These are phyloP conservation scores for Anseranas semipalmata DNA, from an alignment of 2,113 vertebrate genomes.

Conservation along the genomic window DNA sequence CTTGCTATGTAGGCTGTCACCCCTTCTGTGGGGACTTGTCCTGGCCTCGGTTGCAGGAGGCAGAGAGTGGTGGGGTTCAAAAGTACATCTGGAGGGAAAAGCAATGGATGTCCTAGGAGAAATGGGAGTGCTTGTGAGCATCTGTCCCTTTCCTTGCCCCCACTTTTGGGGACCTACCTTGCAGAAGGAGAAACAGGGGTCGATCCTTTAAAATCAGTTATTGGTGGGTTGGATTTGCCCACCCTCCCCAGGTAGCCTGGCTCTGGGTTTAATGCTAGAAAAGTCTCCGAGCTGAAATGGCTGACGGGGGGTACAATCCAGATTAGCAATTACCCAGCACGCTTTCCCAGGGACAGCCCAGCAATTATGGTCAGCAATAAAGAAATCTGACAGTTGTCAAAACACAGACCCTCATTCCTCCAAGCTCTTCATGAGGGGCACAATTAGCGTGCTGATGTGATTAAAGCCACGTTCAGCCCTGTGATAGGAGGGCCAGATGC, in stretches of 20 bases:
- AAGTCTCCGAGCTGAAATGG: neutral
- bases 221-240: neutral
- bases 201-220: neutral
- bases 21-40: neutral
- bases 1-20: neutral
- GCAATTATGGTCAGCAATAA: slow-evolving; percentile 67
- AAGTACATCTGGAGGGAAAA: neutral
- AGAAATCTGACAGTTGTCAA: slow-evolving; percentile 62
- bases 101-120: neutral
- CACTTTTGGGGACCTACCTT: neutral
- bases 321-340: slow-evolving; percentile 60
- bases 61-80: neutral
- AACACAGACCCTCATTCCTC: slow-evolving; percentile 62
- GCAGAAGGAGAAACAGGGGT: neutral
- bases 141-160: neutral
- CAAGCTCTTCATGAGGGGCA: slow-evolving; percentile 68
- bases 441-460: slow-evolving; percentile 73
- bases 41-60: neutral
- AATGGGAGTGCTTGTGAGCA: neutral
- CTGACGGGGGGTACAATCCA: slow-evolving; percentile 24
- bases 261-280: neutral
- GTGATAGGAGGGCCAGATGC: slow-evolving; percentile 68
- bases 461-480: slow-evolving; percentile 64
- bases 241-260: slow-evolving; percentile 16
- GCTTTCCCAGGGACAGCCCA: slow-evolving; percentile 71